Conservation (phyloP, 2,797 vertebrate genomes). For the Arnoldichthys spilopterus region DNA sequence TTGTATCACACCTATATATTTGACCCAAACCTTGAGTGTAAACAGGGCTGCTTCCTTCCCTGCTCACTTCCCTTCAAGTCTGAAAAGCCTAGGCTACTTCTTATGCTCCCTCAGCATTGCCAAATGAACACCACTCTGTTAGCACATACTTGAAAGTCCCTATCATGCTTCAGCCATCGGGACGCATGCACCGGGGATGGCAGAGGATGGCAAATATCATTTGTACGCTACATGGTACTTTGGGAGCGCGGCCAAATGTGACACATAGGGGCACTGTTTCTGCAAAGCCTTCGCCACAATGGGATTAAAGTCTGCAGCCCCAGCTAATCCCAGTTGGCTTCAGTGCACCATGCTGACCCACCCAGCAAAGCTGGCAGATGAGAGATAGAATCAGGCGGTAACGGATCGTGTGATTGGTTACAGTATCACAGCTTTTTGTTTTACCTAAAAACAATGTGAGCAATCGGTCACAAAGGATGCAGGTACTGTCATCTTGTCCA, state of each 20-base stretch:
- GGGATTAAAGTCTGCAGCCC: slow-evolving; percentile 80
- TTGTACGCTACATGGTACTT: slow-evolving; percentile 19
- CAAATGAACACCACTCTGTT: not conserved
- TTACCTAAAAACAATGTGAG: slow-evolving; percentile 22
- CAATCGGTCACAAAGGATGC: not conserved
- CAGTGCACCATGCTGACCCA: slow-evolving; percentile 66
- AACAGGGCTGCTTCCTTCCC: not conserved
- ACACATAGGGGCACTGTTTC: slow-evolving; percentile 61
- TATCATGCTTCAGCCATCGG: not conserved
- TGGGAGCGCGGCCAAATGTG: slow-evolving; percentile 45
- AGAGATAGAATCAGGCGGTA: slow-evolving; percentile 55
- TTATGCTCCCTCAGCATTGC: not conserved
- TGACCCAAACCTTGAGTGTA: not conserved
- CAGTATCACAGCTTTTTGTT: slow-evolving; percentile 2
- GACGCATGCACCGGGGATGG: no score
- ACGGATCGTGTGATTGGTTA: slow-evolving; percentile 14
- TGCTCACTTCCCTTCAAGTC: not conserved
- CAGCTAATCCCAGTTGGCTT: slow-evolving; percentile 77
- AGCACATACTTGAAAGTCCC: not conserved
- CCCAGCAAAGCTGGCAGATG: slow-evolving; percentile 55
- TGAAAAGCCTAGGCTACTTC: not conserved
- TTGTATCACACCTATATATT: not conserved
- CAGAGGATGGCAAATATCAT: slow-evolving; percentile 7
- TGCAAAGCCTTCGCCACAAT: slow-evolving; percentile 77
- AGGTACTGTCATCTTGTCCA: slow-evolving; percentile 28